Conservation (phyloP, 2,888 invertebrate species). For the Dynastes grantii region DNA sequence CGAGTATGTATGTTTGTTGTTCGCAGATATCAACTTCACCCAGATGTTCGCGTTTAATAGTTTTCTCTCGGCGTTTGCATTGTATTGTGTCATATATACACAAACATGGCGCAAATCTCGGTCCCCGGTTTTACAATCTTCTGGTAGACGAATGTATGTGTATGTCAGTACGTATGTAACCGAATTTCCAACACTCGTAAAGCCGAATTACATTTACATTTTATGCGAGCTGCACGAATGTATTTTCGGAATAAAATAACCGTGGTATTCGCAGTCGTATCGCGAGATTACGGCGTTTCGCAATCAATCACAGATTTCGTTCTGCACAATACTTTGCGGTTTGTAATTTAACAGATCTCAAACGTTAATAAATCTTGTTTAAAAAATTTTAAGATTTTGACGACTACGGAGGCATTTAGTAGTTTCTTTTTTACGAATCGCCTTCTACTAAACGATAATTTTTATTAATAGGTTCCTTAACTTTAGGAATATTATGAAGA, state of each 20-base stretch:
- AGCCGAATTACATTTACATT: slow-evolving; percentile 8
- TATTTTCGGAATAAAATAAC: background rate
- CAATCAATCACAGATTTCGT: slow-evolving; percentile 6
- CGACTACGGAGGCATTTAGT: background rate
- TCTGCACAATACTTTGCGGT: background rate
- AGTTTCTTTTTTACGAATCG: background rate
- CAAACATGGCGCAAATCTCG: background rate
- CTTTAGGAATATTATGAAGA: too few relatives aligned
- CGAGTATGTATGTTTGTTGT: background rate
- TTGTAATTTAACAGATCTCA: background rate
- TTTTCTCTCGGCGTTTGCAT: background rate
- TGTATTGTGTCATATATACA: background rate
- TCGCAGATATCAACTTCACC: slow-evolving; percentile 5
- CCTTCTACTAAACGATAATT: background rate
- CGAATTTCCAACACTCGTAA: slow-evolving; percentile 13
- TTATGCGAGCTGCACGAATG: background rate
- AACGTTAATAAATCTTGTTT: background rate
- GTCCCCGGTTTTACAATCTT: slow-evolving; percentile 3
- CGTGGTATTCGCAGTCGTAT: background rate
- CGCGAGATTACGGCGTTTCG: slow-evolving; percentile 9
- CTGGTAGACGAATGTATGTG: background rate
- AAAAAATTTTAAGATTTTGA: background rate
- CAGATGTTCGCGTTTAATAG: background rate
- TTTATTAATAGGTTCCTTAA: too few relatives aligned
- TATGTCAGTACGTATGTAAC: background rate